phyloP scores from a whole-genome alignment of 2,888 invertebrate species.

The Pecten maximus region DNA sequence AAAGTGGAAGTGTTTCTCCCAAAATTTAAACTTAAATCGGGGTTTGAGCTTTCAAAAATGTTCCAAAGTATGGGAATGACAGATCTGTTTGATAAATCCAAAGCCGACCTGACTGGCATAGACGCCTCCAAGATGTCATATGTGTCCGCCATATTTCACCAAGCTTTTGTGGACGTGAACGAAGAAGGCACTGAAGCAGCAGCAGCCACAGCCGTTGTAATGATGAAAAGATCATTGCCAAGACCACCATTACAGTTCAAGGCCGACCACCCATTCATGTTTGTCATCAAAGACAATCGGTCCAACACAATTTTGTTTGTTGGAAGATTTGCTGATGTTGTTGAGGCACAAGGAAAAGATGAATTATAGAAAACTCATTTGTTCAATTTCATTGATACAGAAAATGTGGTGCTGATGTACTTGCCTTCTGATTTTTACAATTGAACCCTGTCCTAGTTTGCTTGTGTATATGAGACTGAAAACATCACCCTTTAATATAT shows the following conservation, averaged over 20 bases:
- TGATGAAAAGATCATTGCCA: constrained; percentile 40
- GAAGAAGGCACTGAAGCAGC: constrained; percentile 61
- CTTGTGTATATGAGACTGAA: too few species aligned
- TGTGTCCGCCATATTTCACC: constrained; percentile 51
- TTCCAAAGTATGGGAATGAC: constrained; percentile 67
- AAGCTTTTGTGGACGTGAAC: constrained; percentile 57
- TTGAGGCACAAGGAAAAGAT: neutral
- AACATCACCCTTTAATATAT: too few species aligned
- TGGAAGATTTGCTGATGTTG: constrained; percentile 50
- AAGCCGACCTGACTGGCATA: constrained; percentile 54
- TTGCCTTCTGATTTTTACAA: too few species aligned
- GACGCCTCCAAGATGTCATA: constrained; percentile 51
- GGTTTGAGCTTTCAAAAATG: constrained; percentile 58
- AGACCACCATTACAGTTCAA: constrained; percentile 50
- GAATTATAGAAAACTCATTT: neutral
- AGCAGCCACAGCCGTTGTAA: constrained; percentile 52
- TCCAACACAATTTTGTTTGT: constrained; percentile 57
- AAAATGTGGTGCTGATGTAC: too few species aligned
- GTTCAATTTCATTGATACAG: too few species aligned
- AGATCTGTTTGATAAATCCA: constrained; percentile 64
- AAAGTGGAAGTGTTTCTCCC: constrained; percentile 65
- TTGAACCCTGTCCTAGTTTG: too few species aligned
- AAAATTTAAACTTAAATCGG: constrained; percentile 71
- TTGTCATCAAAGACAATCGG: constrained; percentile 55
- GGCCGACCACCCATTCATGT: constrained; percentile 61